Conservation (phyloP, 2,113 vertebrate species). For the Bostrychus sinensis region DNA sequence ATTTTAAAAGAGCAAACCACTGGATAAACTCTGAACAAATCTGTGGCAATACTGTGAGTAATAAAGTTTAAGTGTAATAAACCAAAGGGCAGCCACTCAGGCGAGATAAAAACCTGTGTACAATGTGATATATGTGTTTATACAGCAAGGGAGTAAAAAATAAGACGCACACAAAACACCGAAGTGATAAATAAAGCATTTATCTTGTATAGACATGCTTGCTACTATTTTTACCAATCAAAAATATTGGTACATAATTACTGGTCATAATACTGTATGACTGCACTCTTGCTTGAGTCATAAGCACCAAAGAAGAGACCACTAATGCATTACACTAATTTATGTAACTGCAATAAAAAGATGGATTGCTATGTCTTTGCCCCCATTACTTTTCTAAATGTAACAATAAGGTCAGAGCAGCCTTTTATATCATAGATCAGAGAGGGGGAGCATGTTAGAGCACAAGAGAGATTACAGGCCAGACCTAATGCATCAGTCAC, state of each 20-base stretch:
- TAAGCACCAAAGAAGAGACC: not conserved
- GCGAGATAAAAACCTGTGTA: constrained; percentile 54
- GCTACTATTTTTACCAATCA: too few species aligned
- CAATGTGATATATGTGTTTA: constrained; percentile 51
- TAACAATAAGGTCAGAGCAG: constrained; percentile 51
- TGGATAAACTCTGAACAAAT: constrained; percentile 57
- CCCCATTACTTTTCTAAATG: constrained; percentile 46
- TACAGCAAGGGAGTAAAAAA: constrained; percentile 1
- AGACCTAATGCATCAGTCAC: constrained; percentile 77
- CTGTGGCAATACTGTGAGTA: constrained; percentile 47
- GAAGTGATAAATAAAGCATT: not conserved
- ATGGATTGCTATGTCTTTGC: constrained; percentile 8
- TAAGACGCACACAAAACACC: not conserved
- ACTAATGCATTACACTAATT: not conserved
- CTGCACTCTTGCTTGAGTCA: constrained; percentile 5
- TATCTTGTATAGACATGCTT: not conserved
- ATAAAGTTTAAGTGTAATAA: constrained; percentile 69
- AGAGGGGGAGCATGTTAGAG: constrained; percentile 48
- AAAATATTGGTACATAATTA: too few species aligned
- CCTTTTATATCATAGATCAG: constrained; percentile 68
- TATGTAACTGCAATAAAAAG: not conserved
- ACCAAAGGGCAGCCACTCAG: constrained; percentile 67
- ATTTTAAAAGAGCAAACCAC: constrained; percentile 39
- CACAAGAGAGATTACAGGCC: constrained; percentile 67
- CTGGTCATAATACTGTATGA: not conserved